Evolutionary conservation across 2,113 vertebrate genomes (phyloP).

Genomic region (Rhynchomys soricoides): DNA sequence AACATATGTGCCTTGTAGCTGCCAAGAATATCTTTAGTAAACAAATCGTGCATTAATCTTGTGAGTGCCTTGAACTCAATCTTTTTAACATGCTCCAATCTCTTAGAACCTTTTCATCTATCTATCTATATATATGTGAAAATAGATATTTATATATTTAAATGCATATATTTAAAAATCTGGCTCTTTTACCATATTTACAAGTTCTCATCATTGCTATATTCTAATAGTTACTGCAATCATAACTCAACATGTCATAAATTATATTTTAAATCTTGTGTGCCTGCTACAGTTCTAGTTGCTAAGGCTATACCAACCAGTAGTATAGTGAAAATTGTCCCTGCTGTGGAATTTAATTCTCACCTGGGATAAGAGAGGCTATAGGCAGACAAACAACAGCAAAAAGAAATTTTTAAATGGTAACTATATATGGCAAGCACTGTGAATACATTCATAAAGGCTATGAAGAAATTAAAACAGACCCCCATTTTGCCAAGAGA

Average conservation of each 20-base stretch:
- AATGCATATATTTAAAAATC: background rate
- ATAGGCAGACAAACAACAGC: slow-evolving; percentile 16
- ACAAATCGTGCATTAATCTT: slow-evolving; percentile 53
- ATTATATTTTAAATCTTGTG: background rate
- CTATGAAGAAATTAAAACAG: background rate
- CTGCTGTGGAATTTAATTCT: slow-evolving; percentile 14
- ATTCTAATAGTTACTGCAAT: background rate
- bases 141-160: background rate
- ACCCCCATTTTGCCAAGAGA: background rate
- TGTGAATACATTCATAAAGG: background rate
- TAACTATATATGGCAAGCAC: background rate
- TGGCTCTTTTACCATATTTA: slow-evolving; percentile 12
- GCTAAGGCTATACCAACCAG: background rate
- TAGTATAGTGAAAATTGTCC: background rate
- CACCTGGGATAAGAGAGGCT: background rate
- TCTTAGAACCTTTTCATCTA: slow-evolving; percentile 10
- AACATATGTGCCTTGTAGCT: slow-evolving; percentile 25
- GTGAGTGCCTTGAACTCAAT: background rate
- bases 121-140: background rate
- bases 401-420: background rate
- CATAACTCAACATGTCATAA: background rate
- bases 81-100: slow-evolving; percentile 10
- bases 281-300: background rate
- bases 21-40: slow-evolving; percentile 49
- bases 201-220: slow-evolving; percentile 11